Base-by-base conservation (phyloP, 2,888 invertebrate species). In the Synanthedon vespiformis region DNA sequence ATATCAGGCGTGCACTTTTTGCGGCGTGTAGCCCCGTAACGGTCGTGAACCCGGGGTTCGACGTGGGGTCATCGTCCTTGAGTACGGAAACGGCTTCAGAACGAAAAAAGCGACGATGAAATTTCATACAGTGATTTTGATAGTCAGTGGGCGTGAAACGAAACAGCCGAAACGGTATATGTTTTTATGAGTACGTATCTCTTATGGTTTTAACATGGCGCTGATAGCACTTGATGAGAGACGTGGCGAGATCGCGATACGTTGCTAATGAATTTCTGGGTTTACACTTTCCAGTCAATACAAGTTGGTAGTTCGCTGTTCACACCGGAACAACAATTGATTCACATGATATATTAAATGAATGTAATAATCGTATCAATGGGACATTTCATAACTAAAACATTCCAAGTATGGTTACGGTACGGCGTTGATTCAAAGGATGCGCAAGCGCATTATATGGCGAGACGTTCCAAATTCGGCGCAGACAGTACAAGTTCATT, bases 1-100 rank as follows among this genome's bases (percentile, higher is more conserved):
- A 63, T 69, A 67, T 67, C 65, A 67, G 70, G 62, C 61, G 57
- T 52, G 54, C 57, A 55, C 62, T 67, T 65, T 70, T 74, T 65
- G 68, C 72, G 67, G 63, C 58, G 59, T 68, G 72, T 65, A 67
- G 63, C 62, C 34, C 63, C 70, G 66, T 68, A 66, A 74, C 77
- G 77, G 77, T 79, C 82, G 61, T 77, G 80, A 81, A 79, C 81
- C 68, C 70, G 63, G 67, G 68, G 69, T 66, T 68, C 70, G 54
- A 57, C 70, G 65, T 77, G 72, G 65, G 79, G 72, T 77, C 74
- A 66, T 67, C 63, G 75, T 65, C 69, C 77, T 59, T 61, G 57
- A 56, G 59, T 58, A 59, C 54, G 51, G 51, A 54, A 62, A 64
- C 58, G 60, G 60, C 64, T 70, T 68, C 65, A 67, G 65, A 53